Conservation (phyloP, 2,113 vertebrate genomes). For the Sylvia atricapilla region DNA sequence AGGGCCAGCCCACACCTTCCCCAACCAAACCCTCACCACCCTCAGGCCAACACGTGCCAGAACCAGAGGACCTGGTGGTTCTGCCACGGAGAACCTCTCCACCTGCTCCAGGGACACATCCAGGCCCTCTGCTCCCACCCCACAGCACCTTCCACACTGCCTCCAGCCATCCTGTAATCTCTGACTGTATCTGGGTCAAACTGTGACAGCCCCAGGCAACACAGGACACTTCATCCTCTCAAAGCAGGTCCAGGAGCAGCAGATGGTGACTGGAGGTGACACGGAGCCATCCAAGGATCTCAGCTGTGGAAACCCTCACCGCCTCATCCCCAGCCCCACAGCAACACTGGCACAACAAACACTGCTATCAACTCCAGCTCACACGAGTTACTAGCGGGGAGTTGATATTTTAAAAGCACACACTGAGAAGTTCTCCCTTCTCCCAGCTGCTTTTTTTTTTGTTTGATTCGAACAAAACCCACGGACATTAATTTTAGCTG, state of each 20-base stretch:
- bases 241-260: neutral
- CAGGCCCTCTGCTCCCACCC: neutral
- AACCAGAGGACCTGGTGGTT: neutral
- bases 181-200: neutral
- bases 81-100: neutral
- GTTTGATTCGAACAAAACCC: slow-evolving; percentile 79
- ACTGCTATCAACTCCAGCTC: slow-evolving; percentile 45
- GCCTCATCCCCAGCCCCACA: neutral
- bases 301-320: neutral
- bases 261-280: neutral
- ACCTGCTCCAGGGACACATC: neutral
- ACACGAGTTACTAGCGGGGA: slow-evolving; percentile 61
- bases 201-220: neutral
- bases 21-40: neutral
- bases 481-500: slow-evolving; percentile 83
- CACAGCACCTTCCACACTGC: neutral
- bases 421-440: slow-evolving; percentile 66
- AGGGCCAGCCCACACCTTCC: neutral
- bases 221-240: neutral
- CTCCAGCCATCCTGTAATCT: neutral
- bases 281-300: neutral
- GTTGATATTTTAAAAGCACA: slow-evolving; percentile 69
- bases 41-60: neutral
- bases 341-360: neutral
- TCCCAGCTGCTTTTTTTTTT: slow-evolving; percentile 79